These are phyloP conservation scores for Hypocryptadius cinnamomeus DNA, from an alignment of 2,113 vertebrate genomes.

Conservation along the genomic window DNA sequence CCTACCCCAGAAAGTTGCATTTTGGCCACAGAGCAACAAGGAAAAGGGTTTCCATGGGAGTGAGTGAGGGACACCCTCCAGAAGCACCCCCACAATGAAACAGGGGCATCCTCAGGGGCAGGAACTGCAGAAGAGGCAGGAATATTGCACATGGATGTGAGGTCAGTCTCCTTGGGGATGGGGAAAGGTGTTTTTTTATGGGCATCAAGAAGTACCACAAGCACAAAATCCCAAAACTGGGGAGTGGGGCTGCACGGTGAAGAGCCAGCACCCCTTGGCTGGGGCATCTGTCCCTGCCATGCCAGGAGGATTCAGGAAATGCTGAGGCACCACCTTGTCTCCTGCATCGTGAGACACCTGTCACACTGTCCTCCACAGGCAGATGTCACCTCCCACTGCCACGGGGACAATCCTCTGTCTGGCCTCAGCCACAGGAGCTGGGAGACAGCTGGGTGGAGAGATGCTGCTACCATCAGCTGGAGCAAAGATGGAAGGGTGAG, in stretches of 20 bases:
- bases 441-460: neutral
- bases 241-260: neutral
- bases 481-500: neutral
- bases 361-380: neutral
- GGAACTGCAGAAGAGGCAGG: neutral
- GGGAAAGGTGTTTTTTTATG: neutral
- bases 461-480: neutral
- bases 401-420: neutral
- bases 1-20: neutral
- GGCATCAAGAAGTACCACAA: neutral
- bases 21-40: neutral
- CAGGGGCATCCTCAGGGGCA: neutral
- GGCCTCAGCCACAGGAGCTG: fast-evolving
- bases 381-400: neutral
- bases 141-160: neutral
- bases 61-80: neutral
- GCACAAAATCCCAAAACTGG: neutral
- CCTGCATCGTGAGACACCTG: neutral
- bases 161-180: neutral
- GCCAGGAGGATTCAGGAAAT: neutral
- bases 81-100: neutral
- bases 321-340: neutral
- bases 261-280: neutral
- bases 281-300: neutral
- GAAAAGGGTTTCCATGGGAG: neutral